These are phyloP conservation scores for Odontamblyopus lacepedii DNA, from an alignment of 2,797 vertebrate genomes.

Conservation along the genomic window DNA sequence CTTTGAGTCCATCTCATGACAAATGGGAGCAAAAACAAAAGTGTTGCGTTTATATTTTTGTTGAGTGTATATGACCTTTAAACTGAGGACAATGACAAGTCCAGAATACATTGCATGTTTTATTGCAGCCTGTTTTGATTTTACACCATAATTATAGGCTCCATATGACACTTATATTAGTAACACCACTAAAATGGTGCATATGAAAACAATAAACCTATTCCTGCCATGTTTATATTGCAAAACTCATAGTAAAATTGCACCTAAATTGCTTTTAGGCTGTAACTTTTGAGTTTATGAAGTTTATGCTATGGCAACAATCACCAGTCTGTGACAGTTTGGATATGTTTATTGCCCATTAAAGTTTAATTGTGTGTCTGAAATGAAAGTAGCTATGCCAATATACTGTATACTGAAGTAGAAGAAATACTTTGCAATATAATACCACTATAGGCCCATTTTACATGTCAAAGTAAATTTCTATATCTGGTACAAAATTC, in stretches of 20 bases:
- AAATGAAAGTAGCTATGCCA: constrained; percentile 17
- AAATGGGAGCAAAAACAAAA: no score
- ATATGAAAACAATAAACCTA: constrained; percentile 57
- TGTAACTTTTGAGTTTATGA: constrained; percentile 32
- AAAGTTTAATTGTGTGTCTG: constrained; percentile 36
- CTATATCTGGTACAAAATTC: constrained; percentile 15
- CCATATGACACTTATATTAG: constrained; percentile 10
- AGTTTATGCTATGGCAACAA: constrained; percentile 37
- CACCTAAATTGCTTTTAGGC: constrained; percentile 36
- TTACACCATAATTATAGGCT: background rate
- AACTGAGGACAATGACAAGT: no score
- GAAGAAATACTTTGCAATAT: constrained; percentile 2
- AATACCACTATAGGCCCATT: background rate
- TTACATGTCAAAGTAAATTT: constrained; percentile 12
- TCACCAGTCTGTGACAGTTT: constrained; percentile 39
- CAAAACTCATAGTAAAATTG: constrained; percentile 16
- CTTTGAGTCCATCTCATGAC: no score
- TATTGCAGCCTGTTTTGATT: background rate
- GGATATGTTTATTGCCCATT: constrained; percentile 43
- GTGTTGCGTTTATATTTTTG: no score
- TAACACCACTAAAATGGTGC: constrained; percentile 14
- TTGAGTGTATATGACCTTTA: no score
- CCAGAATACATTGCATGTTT: background rate
- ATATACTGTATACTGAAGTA: constrained; percentile 13
- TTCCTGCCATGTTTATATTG: constrained; percentile 16